Base-by-base conservation (phyloP, 2,888 invertebrate genomes). In the Panzeria rudis region DNA sequence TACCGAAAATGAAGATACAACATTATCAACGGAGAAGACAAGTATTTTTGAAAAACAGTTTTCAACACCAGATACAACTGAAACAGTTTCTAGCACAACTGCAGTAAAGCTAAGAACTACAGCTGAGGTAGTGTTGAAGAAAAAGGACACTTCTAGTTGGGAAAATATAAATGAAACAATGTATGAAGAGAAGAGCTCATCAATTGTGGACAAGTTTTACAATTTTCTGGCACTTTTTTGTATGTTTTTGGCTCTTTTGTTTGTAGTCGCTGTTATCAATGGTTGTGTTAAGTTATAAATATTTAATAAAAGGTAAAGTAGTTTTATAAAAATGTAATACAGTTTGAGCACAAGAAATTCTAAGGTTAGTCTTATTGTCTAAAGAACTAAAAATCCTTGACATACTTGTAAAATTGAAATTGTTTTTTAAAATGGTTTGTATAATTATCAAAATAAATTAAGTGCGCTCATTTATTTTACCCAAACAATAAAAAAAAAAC, bases 201-300 rank as follows among this genome's bases (percentile, higher is more conserved):
- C 44, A 2, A 13, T 6, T n/a, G 13, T 68, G 35, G 13, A 59
- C 0, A 62, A 1, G 15, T 79, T 79, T 71, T 79, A 79, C 44
- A 23, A 8, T 3, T 20, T n/a, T 4, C 6, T 79, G 7, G 78
- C 41, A 15, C 3, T 52, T 13, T 32, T 62, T n/a, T 79, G 62
- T 7, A 52, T 71, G 25, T 32, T 35, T 13, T 41, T 71, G n/a
- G 78, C 78, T 20, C 44, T 79, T 54, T 2, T 79, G 3, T 79
- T 44, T 72, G 11, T 41, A 17, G 4, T 54, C 0, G 25, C 79
- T 15, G 79, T 72, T 0, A 5, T 71, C 2, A 9, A n/a, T 32
- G 71, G 71, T 15, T 71, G 78, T 32, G 52, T 56, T n/a, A 80
- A 72, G 17, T 52, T 80, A 4, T 72, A 56, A 64, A n/a, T 59